These are phyloP conservation scores for Kryptolebias marmoratus DNA, from an alignment of 2,113 vertebrate genomes.

Conservation along the genomic window DNA sequence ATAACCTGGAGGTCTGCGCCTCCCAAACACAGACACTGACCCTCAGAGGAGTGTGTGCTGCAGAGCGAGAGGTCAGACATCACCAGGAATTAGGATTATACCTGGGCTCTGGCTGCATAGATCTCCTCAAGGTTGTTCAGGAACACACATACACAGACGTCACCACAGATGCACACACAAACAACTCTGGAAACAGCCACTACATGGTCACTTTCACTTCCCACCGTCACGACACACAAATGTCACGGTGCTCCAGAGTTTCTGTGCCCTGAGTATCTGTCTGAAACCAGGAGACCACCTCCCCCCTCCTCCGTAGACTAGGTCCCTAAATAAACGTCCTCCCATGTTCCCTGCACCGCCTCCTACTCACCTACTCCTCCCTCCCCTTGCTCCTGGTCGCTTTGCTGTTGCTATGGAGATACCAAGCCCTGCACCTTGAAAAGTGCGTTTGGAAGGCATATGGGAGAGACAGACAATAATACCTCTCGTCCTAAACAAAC, in stretches of 20 bases:
- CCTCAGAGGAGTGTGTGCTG: constrained; percentile 17
- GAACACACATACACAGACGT: constrained; percentile 20
- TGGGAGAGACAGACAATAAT: constrained; percentile 73
- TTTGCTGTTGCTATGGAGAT: constrained; percentile 82
- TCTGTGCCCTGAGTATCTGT: constrained; percentile 41
- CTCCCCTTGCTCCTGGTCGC: constrained; percentile 60
- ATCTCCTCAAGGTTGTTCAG: constrained; percentile 36
- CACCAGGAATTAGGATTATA: constrained; percentile 61
- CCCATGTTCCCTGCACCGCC: constrained; percentile 16
- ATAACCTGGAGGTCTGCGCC: constrained; percentile 57
- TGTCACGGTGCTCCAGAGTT: constrained; percentile 59
- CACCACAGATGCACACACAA: constrained; percentile 15
- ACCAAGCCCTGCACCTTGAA: constrained; percentile 84
- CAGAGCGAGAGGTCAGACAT: constrained; percentile 61
- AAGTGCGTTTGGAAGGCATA: constrained; percentile 78
- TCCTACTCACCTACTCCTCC: constrained; percentile 41
- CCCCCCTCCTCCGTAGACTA: constrained; percentile 8
- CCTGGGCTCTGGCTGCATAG: constrained; percentile 32
- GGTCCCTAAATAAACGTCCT: constrained; percentile 1
- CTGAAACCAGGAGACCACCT: constrained; percentile 34
- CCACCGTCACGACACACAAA: constrained; percentile 35
- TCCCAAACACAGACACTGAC: constrained; percentile 48
- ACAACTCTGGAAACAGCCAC: constrained; percentile 19
- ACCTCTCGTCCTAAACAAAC: constrained; percentile 70
- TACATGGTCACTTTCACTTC: constrained; percentile 34